Evolutionary conservation across 1,140 invertebrate genomes (phyloP), one percentile per base, ranked within the genome.

Genomic region (Drosophila dunni): DNA sequence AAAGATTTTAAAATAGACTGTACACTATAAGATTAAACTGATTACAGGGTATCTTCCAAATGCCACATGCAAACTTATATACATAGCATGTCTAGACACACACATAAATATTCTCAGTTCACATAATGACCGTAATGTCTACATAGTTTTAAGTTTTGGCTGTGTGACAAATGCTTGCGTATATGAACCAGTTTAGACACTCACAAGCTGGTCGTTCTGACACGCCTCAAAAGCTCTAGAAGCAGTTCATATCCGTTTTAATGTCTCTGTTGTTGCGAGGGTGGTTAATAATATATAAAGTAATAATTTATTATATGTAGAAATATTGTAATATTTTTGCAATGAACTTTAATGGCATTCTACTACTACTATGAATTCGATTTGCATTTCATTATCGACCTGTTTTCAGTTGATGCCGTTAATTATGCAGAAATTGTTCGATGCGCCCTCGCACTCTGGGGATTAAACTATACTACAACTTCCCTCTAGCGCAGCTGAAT

Each of bases 131-230:
- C 10, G 29, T 3, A 64, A 33, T 61, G 11, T 10, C 7, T 34
- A 56, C 34, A 64, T 20, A 29, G 38, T 38, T 40, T 40, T 46
- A 46, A 17, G 36, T 56, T 56, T 40, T 4, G n/a, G 53, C 36
- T 56, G 34, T 17, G 36, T 38, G 53, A 56, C 51, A 40, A 17
- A 46, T 56, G 62, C 48, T 44, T 44, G 29, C 17, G n/a, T 15
- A 33, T 45, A 29, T 67, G 64, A 46, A 58, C 34, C 38, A 20
- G 20, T 46, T 40, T 58, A 67, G 54, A 40, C 64, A 45, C 60
- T n/a, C 54, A 67, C 20, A 65, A n/a, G 56, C 79, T 82, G 29
- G 29, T 7, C 64, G 79, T 34, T 78, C 58, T 40, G 58, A 24
- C 54, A 81, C 58, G 36, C 58, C 7, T 29, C 34, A 33, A 73